Evolutionary conservation across 2,113 vertebrate genomes (phyloP), one percentile per base, ranked within the genome.

Genomic region (Centropus unirufus): DNA sequence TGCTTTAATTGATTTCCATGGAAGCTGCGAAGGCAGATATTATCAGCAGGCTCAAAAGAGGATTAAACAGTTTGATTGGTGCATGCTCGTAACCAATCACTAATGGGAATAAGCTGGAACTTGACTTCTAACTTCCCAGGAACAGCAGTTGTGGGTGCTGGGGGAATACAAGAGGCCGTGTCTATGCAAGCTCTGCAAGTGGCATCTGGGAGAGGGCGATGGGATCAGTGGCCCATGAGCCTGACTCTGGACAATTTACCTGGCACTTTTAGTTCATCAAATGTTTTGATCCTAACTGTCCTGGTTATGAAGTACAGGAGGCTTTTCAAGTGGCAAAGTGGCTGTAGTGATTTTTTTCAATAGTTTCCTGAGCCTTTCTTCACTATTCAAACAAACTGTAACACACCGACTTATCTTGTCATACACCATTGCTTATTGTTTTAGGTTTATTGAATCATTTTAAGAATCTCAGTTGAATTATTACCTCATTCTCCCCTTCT

Each of bases 341-440:
- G 62, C 61, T 40, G 13, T 39, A 78, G 15, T 69, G 24, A 51
- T 92, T 90, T 69, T 90, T 90, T 82, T 58, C 86, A 58, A 2
- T 54, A 3, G 3, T 83, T 93, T 83, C 52, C 55, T 4, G 2
- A 70, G 66, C 57, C 66, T 87, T 93, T 82, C 62, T 82, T 70
- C 54, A 9, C 62, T 63, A 14, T 82, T 85, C 91, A 93, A 77
- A 76, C 84, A 84, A 74, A 67, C 78, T 39, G 27, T 47, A 88
- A 30, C 72, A 51, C 78, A 68, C 39, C 0, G 0, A 15, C 39
- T 75, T 67, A 79, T 63, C 89, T 88, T 63, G 70, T 68, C 47
- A 42, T 64, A 24, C 49, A 93, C 75, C 67, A 30, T 49, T 75
- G 74, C 75, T 87, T 85, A 67, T 93, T 95, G 67, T 90, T 91